Base-by-base conservation (phyloP, 2,113 vertebrate species). In the Orientallactaga bullata region DNA sequence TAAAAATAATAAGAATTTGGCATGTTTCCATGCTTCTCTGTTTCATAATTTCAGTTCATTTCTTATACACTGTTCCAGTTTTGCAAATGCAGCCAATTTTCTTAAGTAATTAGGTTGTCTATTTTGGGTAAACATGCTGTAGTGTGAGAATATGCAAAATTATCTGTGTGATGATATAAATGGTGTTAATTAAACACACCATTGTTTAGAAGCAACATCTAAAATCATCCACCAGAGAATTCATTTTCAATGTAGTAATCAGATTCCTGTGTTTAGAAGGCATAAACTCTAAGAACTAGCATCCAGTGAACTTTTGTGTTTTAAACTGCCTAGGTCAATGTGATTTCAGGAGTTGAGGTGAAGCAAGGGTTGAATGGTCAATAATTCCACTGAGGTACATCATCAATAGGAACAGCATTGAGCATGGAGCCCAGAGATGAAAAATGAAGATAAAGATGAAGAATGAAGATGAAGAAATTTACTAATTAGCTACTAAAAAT, bases 171-270 rank as follows among this genome's bases (percentile, higher is more conserved):
- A 93, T 35, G 47, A 77, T 95, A 95, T 86, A 97, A 96, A 96
- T 87, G 86, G 51, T 94, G 85, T 92, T 97, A 95, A 97, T 97
- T 96, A 96, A 97, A 95, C 84, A 92, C 47, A 93, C 30, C 30
- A 94, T 94, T 95, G 95, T 96, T 94, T 92, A 72, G 87, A 94
- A 91, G 94, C 55, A 95, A 81, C 42, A 87, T 81, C 60, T 89
- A 74, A 92, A 93, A 94, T 82, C 81, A 88, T 91, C 76, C 37
- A 51, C 21, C 7, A 92, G 91, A 77, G 60, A 91, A 71, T 61
- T 90, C n/a, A 42, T 83, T 94, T 90, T 89, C 42, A 69, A 13
- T 47, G 12, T 0, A 60, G 63, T 83, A 63, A 73, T 77, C 72
- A 82, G 28, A 90, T 60, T 61, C 18, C 37, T 39, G 18, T 63